A percentile compares a stretch with the other conserved stretches of the same genome.
Evolutionary conservation across 1,140 invertebrate species (phyloP).

Genomic region (Lasioglossum baleicum): DNA sequence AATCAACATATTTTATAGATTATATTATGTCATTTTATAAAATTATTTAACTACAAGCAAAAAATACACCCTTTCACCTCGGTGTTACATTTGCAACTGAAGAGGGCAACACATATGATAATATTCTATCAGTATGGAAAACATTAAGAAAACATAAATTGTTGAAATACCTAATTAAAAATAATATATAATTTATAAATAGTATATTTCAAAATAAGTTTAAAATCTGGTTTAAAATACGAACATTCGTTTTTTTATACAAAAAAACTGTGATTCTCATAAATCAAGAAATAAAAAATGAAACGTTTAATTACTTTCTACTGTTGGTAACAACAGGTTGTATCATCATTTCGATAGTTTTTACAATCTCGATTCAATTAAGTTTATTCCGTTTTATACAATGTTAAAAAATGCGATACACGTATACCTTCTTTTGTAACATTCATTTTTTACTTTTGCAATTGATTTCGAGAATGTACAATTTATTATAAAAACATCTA

Average conservation of each 20-base stretch:
- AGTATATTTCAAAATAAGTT: no score
- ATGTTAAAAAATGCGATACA: neutral
- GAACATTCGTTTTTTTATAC: no score
- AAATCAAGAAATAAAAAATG: neutral
- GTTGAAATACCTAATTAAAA: neutral
- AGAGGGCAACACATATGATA: neutral
- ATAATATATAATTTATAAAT: no score
- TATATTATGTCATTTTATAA: no score
- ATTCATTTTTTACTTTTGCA: neutral
- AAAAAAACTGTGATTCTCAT: neutral
- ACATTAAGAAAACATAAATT: neutral
- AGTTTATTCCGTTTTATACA: slow-evolving; percentile 4
- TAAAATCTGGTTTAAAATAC: no score
- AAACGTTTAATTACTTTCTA: neutral
- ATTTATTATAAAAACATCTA: no score
- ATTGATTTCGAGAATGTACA: neutral
- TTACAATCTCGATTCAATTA: slow-evolving; percentile 44
- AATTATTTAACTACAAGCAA: no score
- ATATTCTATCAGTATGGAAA: slow-evolving; percentile 1
- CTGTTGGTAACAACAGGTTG: slow-evolving; percentile 15
- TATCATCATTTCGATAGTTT: slow-evolving; percentile 13
- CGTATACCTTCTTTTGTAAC: neutral
- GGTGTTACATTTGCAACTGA: neutral
- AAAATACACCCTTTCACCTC: neutral
- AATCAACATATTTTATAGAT: no score